Conservation (phyloP, 92 coral and sea anemone genomes). For the Epizoanthus rinbou region DNA sequence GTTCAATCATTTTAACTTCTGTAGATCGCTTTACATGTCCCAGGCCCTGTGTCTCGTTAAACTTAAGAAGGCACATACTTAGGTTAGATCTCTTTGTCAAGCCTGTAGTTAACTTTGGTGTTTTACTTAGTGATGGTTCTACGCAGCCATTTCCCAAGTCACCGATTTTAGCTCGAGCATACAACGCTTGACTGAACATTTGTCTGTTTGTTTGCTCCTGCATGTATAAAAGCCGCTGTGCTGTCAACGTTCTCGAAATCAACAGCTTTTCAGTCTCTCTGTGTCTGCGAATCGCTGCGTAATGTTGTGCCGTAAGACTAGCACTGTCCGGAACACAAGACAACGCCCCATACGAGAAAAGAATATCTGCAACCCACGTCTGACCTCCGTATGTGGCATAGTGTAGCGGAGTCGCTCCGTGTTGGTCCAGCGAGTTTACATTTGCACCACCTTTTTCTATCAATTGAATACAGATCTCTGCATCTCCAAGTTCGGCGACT, state of each 20-base stretch:
- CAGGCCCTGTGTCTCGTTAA: conserved; percentile 44
- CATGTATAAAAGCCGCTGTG: not conserved
- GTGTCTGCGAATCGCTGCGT: not conserved
- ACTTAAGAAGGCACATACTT: conserved; percentile 22
- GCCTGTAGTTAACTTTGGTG: too few species aligned
- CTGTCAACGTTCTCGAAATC: not conserved
- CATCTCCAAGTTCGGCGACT: conserved; percentile 52
- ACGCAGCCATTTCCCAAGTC: too few species aligned
- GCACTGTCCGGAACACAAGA: not conserved
- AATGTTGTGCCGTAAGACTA: not conserved
- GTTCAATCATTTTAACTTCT: conserved; percentile 47
- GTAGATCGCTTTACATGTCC: conserved; percentile 43
- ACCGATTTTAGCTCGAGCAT: not conserved
- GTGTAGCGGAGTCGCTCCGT: conserved; percentile 53
- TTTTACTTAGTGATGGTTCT: too few species aligned
- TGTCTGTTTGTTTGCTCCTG: not conserved
- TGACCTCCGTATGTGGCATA: conserved; percentile 34
- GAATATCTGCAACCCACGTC: not conserved
- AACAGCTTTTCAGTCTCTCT: not conserved
- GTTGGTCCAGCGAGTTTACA: conserved; percentile 37
- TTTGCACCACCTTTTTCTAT: conserved; percentile 35
- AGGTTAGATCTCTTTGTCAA: not conserved
- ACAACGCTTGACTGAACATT: not conserved
- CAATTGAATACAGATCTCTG: conserved; percentile 42
- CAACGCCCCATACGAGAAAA: conserved; percentile 20